Conservation (phyloP, 1,140 invertebrate genomes). For the Probaryconus sp. region DNA sequence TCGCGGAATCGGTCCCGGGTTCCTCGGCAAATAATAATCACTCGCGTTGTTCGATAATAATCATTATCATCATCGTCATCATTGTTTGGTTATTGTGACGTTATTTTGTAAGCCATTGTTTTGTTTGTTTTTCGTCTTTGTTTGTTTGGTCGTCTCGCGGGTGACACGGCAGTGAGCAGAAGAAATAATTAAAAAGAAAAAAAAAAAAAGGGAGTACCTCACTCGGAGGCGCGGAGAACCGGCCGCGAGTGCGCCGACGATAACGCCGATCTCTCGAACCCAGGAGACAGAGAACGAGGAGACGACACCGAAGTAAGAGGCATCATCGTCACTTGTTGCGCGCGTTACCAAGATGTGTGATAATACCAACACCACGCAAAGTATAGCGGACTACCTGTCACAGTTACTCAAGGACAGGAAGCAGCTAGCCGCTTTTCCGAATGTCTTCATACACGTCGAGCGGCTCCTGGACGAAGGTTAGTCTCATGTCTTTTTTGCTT, state of each 20-base stretch:
- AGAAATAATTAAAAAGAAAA: too few relatives aligned
- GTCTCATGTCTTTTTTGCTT: slow-evolving; percentile 65
- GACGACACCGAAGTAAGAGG: slow-evolving; percentile 36
- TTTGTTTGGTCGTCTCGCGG: slow-evolving; percentile 36
- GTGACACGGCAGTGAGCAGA: slow-evolving; percentile 51
- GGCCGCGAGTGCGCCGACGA: slow-evolving; percentile 56
- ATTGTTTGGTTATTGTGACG: too few relatives aligned
- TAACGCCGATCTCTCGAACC: slow-evolving; percentile 8
- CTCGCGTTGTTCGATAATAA: too few relatives aligned
- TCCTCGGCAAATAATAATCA: too few relatives aligned
- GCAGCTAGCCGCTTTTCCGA: slow-evolving; percentile 99
- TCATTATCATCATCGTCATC: too few relatives aligned
- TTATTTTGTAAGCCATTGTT: too few relatives aligned
- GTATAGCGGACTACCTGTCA: slow-evolving; percentile 99
- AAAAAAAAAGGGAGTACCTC: too few relatives aligned
- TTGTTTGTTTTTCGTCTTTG: slow-evolving; percentile 46
- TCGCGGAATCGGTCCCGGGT: too few relatives aligned
- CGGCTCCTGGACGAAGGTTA: slow-evolving; percentile 99
- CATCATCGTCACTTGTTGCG: slow-evolving; percentile 58
- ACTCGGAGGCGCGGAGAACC: slow-evolving; percentile 63
- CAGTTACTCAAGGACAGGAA: slow-evolving; percentile 99
- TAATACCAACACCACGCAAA: slow-evolving; percentile 90
- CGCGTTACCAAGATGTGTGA: slow-evolving; percentile 81
- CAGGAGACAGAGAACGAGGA: too few relatives aligned
- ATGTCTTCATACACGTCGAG: slow-evolving; percentile 99